These are phyloP conservation scores for Henricia sp. DNA, from an alignment of 53 echinoderm and acorn worm genomes.

Conservation along the genomic window DNA sequence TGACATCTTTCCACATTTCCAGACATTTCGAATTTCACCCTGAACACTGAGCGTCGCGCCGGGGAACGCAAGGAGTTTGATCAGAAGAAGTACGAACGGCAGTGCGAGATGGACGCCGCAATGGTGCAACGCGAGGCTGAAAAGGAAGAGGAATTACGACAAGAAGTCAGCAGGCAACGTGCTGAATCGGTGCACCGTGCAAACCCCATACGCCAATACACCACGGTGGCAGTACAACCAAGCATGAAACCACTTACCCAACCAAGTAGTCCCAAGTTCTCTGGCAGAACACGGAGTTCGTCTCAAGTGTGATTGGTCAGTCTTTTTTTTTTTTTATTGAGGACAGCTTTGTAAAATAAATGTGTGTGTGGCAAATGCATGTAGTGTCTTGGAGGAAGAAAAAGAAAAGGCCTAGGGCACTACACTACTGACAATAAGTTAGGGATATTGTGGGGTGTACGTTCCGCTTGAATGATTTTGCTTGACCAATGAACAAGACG, in stretches of 20 bases:
- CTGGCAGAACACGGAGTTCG: not conserved
- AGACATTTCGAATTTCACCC: slow-evolving; percentile 82
- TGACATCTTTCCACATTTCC: not conserved
- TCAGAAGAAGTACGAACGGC: slow-evolving; percentile 68
- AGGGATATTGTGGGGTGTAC: too few species aligned
- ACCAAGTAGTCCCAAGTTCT: slow-evolving; percentile 77
- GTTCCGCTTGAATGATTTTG: too few species aligned
- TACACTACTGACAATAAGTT: too few species aligned
- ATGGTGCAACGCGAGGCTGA: slow-evolving; percentile 43
- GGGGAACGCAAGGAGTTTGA: slow-evolving; percentile 78
- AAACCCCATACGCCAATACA: slow-evolving; percentile 78
- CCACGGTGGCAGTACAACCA: slow-evolving; percentile 70
- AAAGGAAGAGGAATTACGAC: slow-evolving; percentile 69
- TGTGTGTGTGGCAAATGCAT: too few species aligned
- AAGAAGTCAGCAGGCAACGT: slow-evolving; percentile 67
- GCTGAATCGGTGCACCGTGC: slow-evolving; percentile 73
- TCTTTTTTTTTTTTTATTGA: too few species aligned
- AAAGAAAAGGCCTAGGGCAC: too few species aligned
- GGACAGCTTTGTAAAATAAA: too few species aligned
- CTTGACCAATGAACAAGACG: too few species aligned
- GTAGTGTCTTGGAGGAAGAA: too few species aligned
- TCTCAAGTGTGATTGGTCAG: not conserved
- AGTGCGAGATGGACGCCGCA: slow-evolving; percentile 52
- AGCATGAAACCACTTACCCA: slow-evolving; percentile 77
- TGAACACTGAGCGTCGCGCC: slow-evolving; percentile 90